Conservation (phyloP, 1,140 invertebrate species). For the Drosophila parabipectinata region DNA sequence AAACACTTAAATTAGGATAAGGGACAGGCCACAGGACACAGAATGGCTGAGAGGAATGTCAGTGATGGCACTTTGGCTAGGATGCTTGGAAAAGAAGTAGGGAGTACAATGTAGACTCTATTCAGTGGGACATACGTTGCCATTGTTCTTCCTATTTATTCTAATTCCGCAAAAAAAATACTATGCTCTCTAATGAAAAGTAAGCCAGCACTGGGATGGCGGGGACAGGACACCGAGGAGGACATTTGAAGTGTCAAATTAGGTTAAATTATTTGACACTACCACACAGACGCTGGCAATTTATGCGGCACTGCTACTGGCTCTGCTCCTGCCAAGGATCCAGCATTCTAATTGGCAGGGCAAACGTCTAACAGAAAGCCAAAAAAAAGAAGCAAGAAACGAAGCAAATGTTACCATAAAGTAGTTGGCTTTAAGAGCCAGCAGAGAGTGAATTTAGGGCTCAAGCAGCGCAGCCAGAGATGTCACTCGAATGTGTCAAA, state of each 20-base stretch:
- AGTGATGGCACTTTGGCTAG: conserved; percentile 8
- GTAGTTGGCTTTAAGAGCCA: conserved; percentile 61
- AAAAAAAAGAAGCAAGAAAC: conserved; percentile 13
- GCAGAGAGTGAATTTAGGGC: conserved; percentile 52
- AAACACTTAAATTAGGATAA: conserved; percentile 79
- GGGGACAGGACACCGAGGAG: conserved; percentile 12
- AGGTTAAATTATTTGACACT: conserved; percentile 83
- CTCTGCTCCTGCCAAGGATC: conserved; percentile 23
- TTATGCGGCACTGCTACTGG: conserved; percentile 48
- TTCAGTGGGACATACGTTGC: background rate
- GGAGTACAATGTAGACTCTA: background rate
- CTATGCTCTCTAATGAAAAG: background rate
- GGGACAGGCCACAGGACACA: conserved; percentile 47
- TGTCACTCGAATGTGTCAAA: conserved; percentile 56
- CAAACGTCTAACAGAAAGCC: conserved; percentile 8
- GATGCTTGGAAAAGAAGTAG: background rate
- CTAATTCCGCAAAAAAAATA: background rate
- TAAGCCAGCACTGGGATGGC: background rate
- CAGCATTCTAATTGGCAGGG: conserved; percentile 69
- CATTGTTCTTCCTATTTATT: background rate
- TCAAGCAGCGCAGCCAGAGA: conserved; percentile 18
- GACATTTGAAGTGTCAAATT: conserved; percentile 83
- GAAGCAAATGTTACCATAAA: conserved; percentile 50
- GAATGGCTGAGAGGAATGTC: conserved; percentile 6
- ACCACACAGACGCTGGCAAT: conserved; percentile 54